A percentile compares a stretch with the other conserved stretches of the same genome.
Conservation (phyloP, 2,888 invertebrate species). For the Eilema depressum region DNA sequence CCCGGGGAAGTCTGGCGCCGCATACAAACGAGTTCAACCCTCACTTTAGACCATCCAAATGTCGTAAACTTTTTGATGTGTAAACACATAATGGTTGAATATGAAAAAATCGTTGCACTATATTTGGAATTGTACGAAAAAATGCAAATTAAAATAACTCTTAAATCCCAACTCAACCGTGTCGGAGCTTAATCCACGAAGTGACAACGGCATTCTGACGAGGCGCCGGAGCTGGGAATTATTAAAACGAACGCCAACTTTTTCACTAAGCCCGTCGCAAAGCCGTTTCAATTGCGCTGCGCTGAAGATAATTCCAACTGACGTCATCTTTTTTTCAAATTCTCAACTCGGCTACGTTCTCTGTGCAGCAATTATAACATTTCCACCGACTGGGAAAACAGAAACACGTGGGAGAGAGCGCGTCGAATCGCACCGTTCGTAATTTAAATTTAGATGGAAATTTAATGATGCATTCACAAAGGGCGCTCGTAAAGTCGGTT, state of each 20-base stretch:
- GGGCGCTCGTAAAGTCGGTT: slow-evolving; percentile 86
- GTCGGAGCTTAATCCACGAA: slow-evolving; percentile 86
- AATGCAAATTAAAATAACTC: slow-evolving; percentile 86
- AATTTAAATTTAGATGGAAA: slow-evolving; percentile 88
- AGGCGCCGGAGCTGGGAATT: slow-evolving; percentile 87
- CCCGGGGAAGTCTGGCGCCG: slow-evolving; percentile 74
- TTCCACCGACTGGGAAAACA: slow-evolving; percentile 86
- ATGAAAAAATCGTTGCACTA: slow-evolving; percentile 65
- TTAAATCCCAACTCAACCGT: slow-evolving; percentile 86
- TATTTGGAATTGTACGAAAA: slow-evolving; percentile 75
- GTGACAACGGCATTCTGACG: slow-evolving; percentile 87
- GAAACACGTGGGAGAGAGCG: slow-evolving; percentile 84
- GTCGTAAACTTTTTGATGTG: slow-evolving; percentile 71
- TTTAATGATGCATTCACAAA: slow-evolving; percentile 87
- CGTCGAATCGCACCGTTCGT: slow-evolving; percentile 83
- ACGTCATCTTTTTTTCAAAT: slow-evolving; percentile 87
- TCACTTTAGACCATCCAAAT: slow-evolving; percentile 65
- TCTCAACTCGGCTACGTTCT: slow-evolving; percentile 83
- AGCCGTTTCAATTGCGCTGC: slow-evolving; percentile 87
- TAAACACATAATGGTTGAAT: slow-evolving; percentile 63
- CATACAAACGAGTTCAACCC: slow-evolving; percentile 79
- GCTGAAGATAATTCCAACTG: slow-evolving; percentile 87
- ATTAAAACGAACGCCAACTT: slow-evolving; percentile 88
- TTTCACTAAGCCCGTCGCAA: slow-evolving; percentile 87
- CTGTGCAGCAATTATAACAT: slow-evolving; percentile 87